Evolutionary conservation across 1,140 invertebrate species (phyloP).

Genomic region (Magallana ariakensis): DNA sequence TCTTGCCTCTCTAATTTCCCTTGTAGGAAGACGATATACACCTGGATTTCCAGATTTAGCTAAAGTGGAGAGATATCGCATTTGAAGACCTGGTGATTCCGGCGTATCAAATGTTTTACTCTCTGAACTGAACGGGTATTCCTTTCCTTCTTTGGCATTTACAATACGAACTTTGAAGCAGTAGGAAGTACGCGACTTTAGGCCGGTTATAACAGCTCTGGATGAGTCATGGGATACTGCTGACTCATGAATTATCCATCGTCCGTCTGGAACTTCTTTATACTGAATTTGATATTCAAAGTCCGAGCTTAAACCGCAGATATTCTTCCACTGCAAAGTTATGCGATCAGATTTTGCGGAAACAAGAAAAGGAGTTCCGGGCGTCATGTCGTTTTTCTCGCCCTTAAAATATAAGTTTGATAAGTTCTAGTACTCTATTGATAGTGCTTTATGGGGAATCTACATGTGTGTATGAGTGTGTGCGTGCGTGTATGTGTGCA

Average conservation of each 20-base stretch:
- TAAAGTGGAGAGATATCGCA: neutral
- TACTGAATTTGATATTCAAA: slow-evolving; percentile 20
- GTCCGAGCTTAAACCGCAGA: neutral
- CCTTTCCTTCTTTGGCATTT: slow-evolving; percentile 30
- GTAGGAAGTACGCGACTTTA: slow-evolving; percentile 33
- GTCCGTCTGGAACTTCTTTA: neutral
- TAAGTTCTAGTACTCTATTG: too few relatives aligned
- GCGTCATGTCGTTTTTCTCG: neutral
- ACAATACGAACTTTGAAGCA: slow-evolving; percentile 8
- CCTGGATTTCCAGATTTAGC: neutral
- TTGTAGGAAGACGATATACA: slow-evolving; percentile 14
- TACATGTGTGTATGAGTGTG: too few relatives aligned
- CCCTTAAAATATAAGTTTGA: neutral
- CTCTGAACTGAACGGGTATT: slow-evolving; percentile 39
- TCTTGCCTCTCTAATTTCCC: neutral
- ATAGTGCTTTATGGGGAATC: too few relatives aligned
- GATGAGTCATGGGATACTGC: neutral
- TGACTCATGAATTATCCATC: neutral
- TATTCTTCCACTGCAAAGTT: neutral
- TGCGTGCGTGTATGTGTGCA: too few relatives aligned
- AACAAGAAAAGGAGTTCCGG: neutral
- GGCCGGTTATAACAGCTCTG: neutral
- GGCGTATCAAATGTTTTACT: slow-evolving; percentile 41
- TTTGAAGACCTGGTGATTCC: slow-evolving; percentile 6
- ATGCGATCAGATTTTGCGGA: slow-evolving; percentile 8